phyloP scores from a whole-genome alignment of 2,797 vertebrate species.

The Brachymystax lenok region DNA sequence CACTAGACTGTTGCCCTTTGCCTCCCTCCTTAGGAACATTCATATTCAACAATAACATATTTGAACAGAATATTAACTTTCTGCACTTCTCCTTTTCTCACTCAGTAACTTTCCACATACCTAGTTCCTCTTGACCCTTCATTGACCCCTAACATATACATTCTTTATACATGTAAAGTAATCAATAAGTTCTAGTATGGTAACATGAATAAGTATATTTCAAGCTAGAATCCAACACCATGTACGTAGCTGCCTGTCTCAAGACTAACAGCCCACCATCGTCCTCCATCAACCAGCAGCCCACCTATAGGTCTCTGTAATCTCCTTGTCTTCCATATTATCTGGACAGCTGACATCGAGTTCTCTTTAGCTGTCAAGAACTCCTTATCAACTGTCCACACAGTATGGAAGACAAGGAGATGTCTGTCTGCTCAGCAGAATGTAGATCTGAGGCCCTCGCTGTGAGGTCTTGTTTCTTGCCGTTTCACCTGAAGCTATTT shows the following conservation, averaged over 20 bases:
- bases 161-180: too few relatives aligned
- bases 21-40: too few relatives aligned
- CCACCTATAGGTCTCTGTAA: neutral
- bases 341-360: slow-evolving; percentile 13
- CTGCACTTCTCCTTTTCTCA: too few relatives aligned
- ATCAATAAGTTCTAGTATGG: too few relatives aligned
- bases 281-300: neutral
- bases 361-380: slow-evolving; percentile 11
- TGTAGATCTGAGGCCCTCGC: neutral
- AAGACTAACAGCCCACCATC: neutral
- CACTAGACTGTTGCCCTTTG: too few relatives aligned
- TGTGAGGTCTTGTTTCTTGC: neutral
- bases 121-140: too few relatives aligned
- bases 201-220: too few relatives aligned
- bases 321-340: neutral
- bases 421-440: neutral
- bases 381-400: slow-evolving; percentile 4
- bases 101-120: too few relatives aligned
- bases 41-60: too few relatives aligned
- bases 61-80: too few relatives aligned
- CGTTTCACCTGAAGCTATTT: neutral
- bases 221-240: too few relatives aligned
- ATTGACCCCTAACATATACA: too few relatives aligned
- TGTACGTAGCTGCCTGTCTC: neutral
- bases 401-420: neutral